Conservation (phyloP, 2,797 vertebrate species). For the Eremophila alpestris region DNA sequence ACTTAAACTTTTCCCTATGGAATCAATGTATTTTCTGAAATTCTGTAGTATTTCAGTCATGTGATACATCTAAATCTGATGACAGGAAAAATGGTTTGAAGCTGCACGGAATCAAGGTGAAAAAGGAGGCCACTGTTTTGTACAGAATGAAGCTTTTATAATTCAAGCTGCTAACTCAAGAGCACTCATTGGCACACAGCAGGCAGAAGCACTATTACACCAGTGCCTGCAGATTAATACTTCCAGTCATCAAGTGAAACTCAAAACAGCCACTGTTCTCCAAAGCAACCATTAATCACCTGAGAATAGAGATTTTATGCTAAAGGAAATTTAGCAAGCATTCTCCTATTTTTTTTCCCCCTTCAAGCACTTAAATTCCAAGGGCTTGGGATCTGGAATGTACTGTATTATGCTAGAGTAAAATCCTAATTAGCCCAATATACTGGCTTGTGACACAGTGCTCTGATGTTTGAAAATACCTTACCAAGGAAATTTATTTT, state of each 20-base stretch:
- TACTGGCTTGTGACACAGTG: neutral
- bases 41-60: neutral
- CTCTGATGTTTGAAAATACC: neutral
- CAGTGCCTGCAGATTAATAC: neutral
- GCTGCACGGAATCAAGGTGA: neutral
- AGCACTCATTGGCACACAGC: neutral
- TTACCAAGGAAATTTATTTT: neutral
- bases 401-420: neutral
- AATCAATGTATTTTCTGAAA: neutral
- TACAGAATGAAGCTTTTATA: neutral
- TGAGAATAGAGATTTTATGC: neutral
- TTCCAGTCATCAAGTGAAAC: neutral
- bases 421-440: neutral
- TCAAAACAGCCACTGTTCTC: neutral
- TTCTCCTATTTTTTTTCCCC: neutral
- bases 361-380: neutral
- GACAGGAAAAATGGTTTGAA: neutral
- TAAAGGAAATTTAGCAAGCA: neutral
- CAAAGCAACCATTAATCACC: neutral
- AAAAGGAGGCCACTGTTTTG: neutral
- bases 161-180: constrained; percentile 12
- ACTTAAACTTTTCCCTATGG: neutral
- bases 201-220: neutral
- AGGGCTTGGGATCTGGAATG: neutral
- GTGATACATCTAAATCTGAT: neutral